Evolutionary conservation across 1,140 invertebrate genomes (phyloP), one percentile per base, ranked within the genome.

Genomic region (Drosophila sechellia): DNA sequence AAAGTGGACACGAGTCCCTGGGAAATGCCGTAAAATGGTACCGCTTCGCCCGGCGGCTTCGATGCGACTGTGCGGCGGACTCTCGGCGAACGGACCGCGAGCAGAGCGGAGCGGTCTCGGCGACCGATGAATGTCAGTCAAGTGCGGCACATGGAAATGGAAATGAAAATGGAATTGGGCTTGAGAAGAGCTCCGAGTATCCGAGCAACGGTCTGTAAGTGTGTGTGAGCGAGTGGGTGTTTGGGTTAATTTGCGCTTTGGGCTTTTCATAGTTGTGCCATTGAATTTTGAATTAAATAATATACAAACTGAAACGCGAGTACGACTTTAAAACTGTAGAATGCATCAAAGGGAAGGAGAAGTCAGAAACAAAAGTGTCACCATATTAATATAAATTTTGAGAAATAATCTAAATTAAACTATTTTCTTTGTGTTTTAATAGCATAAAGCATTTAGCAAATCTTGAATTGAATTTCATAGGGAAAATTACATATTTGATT

Each of bases 221-320:
- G 45, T 58, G 55, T 13, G 53, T 66, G 49, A 20, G 61, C 54
- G 61, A 40, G 49, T 56, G 74, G 63, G 61, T 70, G 66, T 70
- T 56, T 74, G 71, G 45, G 54, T 79, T 86, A 87, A 86, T 87
- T 86, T 86, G 63, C 65, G 75, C 79, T 79, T 81, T 53, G 59
- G 42, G 43, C 75, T 78, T 68, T 64, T 56, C 48, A 78, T 74
- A 69, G 48, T 58, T 69, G 63, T 87, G 81, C 59, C 83, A 81
- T 72, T 86, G 79, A 81, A 86, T 81, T 75, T 48, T 71, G 56
- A 86, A 86, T 86, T 78, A 61, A 85, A 75, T 43, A 66, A 75
- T 50, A 70, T 70, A 54, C 50, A 70, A 75, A 52, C 43, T 27
- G 40, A 49, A 72, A 35, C 63, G 42, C 35, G 31, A 42, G 31